A percentile compares a stretch with the other conserved stretches of the same genome.
Evolutionary conservation across 2,888 invertebrate genomes (phyloP).

Genomic region (Tinea semifulvella): DNA sequence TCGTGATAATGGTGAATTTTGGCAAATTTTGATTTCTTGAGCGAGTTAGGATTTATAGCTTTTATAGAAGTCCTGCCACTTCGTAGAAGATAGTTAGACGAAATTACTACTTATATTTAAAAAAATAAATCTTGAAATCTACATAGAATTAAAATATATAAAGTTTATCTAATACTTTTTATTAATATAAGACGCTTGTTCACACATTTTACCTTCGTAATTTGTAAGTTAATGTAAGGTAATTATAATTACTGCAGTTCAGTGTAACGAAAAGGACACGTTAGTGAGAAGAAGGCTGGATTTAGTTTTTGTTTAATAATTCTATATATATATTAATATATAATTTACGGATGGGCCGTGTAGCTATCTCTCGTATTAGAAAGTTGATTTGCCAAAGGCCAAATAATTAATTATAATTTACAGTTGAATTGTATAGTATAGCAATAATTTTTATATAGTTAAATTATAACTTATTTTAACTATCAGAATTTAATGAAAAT

Average conservation of each 20-base stretch:
- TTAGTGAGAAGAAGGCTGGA: conserved; percentile 40
- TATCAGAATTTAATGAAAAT: conserved; percentile 1
- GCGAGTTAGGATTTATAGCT: too few relatives aligned
- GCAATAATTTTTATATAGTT: conserved; percentile 2
- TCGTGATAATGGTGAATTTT: too few relatives aligned
- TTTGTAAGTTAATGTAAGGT: conserved; percentile 34
- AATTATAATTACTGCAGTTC: conserved; percentile 3
- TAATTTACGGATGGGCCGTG: conserved; percentile 1
- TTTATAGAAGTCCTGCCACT: too few relatives aligned
- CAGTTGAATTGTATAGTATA: neutral
- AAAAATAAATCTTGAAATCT: conserved; percentile 57
- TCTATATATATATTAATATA: neutral
- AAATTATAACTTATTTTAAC: neutral
- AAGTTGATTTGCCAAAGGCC: conserved; percentile 4
- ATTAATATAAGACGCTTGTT: conserved; percentile 64
- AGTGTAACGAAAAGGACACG: conserved; percentile 22
- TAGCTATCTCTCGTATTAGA: neutral
- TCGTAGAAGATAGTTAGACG: conserved; percentile 57
- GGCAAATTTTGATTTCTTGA: too few relatives aligned
- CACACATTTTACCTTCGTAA: conserved; percentile 66
- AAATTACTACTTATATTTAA: conserved; percentile 49
- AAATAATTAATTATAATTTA: neutral
- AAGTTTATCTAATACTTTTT: conserved; percentile 65
- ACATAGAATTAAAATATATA: conserved; percentile 61
- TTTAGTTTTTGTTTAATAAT: conserved; percentile 19